phyloP scores from a whole-genome alignment of 2,113 vertebrate species.

The Sapayoa aenigma region DNA sequence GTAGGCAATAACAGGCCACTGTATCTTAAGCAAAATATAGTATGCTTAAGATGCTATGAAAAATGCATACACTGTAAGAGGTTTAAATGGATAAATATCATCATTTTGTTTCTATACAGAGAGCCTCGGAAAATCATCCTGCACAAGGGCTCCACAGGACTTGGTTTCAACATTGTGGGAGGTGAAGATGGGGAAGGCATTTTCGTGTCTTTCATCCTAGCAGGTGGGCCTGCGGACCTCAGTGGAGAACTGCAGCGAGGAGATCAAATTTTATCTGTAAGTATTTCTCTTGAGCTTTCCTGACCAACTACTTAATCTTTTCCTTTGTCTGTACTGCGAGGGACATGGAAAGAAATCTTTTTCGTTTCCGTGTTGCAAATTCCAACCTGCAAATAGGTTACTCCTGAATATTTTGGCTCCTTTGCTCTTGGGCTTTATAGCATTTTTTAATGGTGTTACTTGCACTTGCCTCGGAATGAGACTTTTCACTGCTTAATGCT shows the following conservation, averaged over 20 bases:
- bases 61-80: not conserved
- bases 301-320: not conserved
- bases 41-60: not conserved
- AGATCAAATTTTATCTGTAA: constrained; percentile 94
- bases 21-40: not conserved
- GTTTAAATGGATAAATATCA: not conserved
- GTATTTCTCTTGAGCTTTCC: constrained; percentile 44
- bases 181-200: constrained; percentile 98
- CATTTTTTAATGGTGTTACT: not conserved
- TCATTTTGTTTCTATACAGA: constrained; percentile 79
- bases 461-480: not conserved
- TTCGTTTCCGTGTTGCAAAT: not conserved
- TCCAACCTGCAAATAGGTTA: not conserved
- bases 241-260: constrained; percentile 93
- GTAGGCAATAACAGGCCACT: not conserved
- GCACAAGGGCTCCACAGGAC: constrained; percentile 93
- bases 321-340: not conserved
- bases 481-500: not conserved
- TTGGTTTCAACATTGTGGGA: constrained; percentile 97
- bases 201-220: constrained; percentile 97
- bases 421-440: not conserved
- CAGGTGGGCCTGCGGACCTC: constrained; percentile 93
- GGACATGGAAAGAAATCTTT: not conserved
- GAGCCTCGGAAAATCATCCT: constrained; percentile 94
- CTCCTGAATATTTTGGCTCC: not conserved